phyloP scores from a whole-genome alignment of 2,113 vertebrate species.

The Oryzias melastigma region DNA sequence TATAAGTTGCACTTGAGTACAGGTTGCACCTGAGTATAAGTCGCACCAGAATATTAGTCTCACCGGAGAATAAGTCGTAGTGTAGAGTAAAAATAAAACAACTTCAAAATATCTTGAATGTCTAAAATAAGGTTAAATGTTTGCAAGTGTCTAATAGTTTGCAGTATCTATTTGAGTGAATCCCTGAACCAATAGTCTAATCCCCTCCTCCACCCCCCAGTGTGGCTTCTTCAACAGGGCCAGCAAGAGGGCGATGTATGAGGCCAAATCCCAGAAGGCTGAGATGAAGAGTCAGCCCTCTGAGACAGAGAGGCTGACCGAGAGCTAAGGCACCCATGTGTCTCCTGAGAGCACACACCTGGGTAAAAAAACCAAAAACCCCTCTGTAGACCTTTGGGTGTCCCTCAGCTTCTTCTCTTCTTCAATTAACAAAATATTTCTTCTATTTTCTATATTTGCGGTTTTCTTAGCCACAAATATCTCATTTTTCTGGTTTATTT shows the following conservation, averaged over 20 bases:
- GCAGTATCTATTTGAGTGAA: slow-evolving; percentile 6
- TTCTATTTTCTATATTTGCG: slow-evolving; percentile 9
- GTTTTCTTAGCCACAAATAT: slow-evolving; percentile 1
- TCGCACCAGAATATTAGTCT: no score
- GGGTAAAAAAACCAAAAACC: slow-evolving; percentile 65
- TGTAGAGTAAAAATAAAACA: no score
- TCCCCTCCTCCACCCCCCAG: slow-evolving; percentile 72
- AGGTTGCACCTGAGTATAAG: no score
- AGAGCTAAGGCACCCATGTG: slow-evolving; percentile 81
- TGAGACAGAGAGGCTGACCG: slow-evolving; percentile 93
- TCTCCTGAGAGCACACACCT: slow-evolving; percentile 54
- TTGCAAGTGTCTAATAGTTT: no score
- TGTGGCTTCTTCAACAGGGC: slow-evolving; percentile 97
- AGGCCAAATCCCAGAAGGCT: slow-evolving; percentile 96
- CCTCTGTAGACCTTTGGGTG: slow-evolving; percentile 16
- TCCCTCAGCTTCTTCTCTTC: slow-evolving; percentile 15
- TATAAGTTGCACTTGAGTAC: no score
- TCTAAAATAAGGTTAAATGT: no score
- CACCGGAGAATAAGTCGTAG: no score
- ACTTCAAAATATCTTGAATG: no score
- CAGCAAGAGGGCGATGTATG: slow-evolving; percentile 94
- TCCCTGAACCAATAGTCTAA: slow-evolving; percentile 41
- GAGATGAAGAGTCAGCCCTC: slow-evolving; percentile 99
- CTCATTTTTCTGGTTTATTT: neutral
- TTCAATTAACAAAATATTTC: slow-evolving; percentile 15